phyloP scores from a whole-genome alignment of 2,113 vertebrate species.

The Onychostoma macrolepis region DNA sequence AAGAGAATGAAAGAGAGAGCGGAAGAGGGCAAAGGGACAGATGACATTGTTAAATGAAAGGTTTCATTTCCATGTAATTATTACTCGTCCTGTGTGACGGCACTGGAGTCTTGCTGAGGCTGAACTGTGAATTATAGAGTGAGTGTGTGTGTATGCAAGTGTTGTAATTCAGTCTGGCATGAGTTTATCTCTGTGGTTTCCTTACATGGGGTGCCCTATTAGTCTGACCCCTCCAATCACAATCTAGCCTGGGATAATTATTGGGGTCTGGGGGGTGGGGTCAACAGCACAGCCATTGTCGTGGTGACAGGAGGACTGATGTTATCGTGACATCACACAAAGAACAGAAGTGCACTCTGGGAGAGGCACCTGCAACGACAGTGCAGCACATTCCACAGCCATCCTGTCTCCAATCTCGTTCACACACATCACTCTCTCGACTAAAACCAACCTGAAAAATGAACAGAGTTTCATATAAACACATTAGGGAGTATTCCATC shows the following conservation, averaged over 20 bases:
- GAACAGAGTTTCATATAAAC: conserved; percentile 28
- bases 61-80: conserved; percentile 30
- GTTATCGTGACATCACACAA: conserved; percentile 51
- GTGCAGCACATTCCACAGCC: conserved; percentile 49
- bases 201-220: conserved; percentile 16
- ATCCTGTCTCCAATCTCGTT: conserved; percentile 37
- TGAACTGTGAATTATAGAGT: conserved; percentile 25
- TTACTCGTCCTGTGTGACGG: conserved; percentile 9
- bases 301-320: conserved; percentile 50
- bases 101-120: conserved; percentile 8
- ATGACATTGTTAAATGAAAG: conserved; percentile 33
- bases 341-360: conserved; percentile 36
- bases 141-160: conserved; percentile 10
- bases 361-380: conserved; percentile 53
- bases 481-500: conserved; percentile 32
- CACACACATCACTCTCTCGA: conserved; percentile 24
- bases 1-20: conserved; percentile 15
- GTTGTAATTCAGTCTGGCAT: conserved; percentile 30
- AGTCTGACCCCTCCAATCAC: conserved; percentile 37
- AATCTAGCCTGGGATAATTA: conserved; percentile 18
- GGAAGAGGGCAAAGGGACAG: conserved; percentile 9
- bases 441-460: conserved; percentile 6
- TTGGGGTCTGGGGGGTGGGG: conserved; percentile 16
- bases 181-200: conserved; percentile 31
- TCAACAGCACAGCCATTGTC: conserved; percentile 44